These are phyloP conservation scores for Thunnus maccoyii DNA, from an alignment of 2,113 vertebrate species.

Conservation along the genomic window DNA sequence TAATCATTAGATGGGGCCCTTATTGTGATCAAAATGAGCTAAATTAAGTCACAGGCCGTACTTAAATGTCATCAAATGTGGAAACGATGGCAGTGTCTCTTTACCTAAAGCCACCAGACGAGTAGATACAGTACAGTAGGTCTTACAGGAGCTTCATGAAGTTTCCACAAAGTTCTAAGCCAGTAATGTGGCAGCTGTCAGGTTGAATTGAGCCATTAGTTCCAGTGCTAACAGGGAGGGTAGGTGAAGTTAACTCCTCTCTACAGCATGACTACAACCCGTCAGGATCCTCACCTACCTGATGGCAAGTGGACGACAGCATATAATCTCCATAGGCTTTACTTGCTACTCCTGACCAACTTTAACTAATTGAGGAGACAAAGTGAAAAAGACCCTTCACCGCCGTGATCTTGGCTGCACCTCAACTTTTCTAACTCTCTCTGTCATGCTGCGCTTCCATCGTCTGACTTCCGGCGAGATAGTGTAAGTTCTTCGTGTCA, in stretches of 20 bases:
- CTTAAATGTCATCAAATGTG: conserved; percentile 15
- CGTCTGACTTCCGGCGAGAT: conserved; percentile 69
- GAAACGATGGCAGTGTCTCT: conserved; percentile 42
- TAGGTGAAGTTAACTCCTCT: conserved; percentile 78
- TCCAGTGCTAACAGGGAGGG: conserved; percentile 59
- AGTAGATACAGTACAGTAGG: conserved; percentile 28
- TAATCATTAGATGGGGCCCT: background rate
- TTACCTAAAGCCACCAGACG: conserved; percentile 45
- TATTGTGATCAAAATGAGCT: background rate
- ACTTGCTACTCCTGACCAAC: conserved; percentile 78
- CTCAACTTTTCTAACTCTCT: no score
- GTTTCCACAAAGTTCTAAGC: conserved; percentile 79
- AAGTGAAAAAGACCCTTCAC: conserved; percentile 82
- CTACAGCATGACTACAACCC: conserved; percentile 81
- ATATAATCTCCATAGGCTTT: conserved; percentile 83
- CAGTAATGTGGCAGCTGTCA: conserved; percentile 83
- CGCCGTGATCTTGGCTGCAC: background rate
- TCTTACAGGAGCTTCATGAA: conserved; percentile 69
- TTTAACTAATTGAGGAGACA: conserved; percentile 88
- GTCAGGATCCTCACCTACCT: conserved; percentile 78
- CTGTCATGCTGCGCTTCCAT: conserved; percentile 56
- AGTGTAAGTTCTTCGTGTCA: conserved; percentile 68
- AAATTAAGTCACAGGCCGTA: background rate
- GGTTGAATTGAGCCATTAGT: conserved; percentile 57
- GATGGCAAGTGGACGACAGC: conserved; percentile 83